Percentiles rank a stretch among this genome's conserved stretches.
phyloP scores from a whole-genome alignment of 2,113 vertebrate genomes.

The Ceratotherium simum region DNA sequence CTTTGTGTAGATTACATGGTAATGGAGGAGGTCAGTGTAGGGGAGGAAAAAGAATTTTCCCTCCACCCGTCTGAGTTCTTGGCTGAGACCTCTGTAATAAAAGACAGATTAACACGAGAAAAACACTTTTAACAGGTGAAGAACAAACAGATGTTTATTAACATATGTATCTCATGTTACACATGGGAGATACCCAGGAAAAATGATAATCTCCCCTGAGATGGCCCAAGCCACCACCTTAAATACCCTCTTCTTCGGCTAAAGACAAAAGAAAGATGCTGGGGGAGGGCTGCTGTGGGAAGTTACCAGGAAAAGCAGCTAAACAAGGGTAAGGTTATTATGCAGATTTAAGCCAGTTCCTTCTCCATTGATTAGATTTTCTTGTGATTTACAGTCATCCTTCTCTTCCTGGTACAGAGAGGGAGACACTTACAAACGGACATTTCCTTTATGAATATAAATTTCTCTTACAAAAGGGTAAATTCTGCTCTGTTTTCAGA shows the following conservation, averaged over 20 bases:
- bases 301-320: not conserved
- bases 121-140: not conserved
- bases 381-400: not conserved
- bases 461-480: not conserved
- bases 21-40: not conserved
- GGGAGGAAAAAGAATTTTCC: not conserved
- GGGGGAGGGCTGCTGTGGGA: not conserved
- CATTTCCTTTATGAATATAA: not conserved
- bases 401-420: not conserved
- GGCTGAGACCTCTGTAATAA: not conserved
- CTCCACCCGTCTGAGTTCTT: not conserved
- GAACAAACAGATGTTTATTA: not conserved
- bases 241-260: not conserved
- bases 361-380: conserved; percentile 13
- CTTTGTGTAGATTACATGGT: not conserved
- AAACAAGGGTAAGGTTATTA: not conserved
- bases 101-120: not conserved
- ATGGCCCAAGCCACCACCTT: not conserved
- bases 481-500: not conserved
- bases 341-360: not conserved
- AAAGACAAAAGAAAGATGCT: not conserved
- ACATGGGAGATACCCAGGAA: not conserved
- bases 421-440: not conserved
- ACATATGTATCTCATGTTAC: not conserved
- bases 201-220: not conserved